These are phyloP conservation scores for Bubo blakistoni DNA, from an alignment of 2,113 vertebrate genomes.

Conservation along the genomic window DNA sequence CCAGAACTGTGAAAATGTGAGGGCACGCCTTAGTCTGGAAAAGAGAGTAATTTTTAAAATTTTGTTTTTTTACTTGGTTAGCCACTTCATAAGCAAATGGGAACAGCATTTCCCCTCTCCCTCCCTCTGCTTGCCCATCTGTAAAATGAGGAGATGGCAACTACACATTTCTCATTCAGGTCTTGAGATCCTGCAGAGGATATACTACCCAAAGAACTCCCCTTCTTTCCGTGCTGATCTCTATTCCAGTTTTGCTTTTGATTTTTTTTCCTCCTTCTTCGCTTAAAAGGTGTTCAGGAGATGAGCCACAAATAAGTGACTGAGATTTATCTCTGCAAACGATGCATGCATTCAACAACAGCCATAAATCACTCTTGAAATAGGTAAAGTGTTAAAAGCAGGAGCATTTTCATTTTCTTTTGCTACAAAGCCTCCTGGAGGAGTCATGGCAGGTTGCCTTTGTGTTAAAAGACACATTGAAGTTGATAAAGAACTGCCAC, in stretches of 20 bases:
- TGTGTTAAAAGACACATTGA: background rate
- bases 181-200: background rate
- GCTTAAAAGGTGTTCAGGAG: background rate
- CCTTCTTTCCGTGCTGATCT: background rate
- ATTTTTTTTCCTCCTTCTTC: background rate
- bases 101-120: background rate
- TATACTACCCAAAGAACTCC: background rate
- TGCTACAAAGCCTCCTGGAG: conserved; percentile 2
- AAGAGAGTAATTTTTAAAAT: too few relatives aligned
- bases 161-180: background rate
- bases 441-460: background rate
- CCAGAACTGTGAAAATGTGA: background rate
- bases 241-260: background rate
- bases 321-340: background rate
- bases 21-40: background rate
- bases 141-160: background rate
- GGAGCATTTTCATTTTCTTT: background rate
- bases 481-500: background rate
- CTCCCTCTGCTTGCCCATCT: background rate
- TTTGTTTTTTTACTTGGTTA: background rate
- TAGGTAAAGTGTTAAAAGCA: background rate
- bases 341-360: background rate
- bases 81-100: background rate
- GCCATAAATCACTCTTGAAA: background rate
- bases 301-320: background rate